Conservation (phyloP, 2,888 invertebrate genomes). For the Mythimna ferrago region DNA sequence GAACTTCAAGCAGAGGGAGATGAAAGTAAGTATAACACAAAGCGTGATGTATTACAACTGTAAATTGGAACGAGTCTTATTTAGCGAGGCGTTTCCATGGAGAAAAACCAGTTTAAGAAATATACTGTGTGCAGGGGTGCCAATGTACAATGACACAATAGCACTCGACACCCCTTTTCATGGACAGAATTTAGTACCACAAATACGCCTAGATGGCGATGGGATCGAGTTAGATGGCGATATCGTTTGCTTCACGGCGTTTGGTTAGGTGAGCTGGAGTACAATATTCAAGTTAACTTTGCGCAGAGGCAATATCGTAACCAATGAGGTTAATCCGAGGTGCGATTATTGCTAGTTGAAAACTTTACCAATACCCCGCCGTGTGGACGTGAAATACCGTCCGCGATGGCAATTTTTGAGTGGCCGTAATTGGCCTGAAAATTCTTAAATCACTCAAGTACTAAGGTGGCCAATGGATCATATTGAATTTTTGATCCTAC, state of each 20-base stretch:
- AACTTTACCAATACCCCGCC: constrained; percentile 93
- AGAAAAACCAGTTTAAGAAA: not conserved
- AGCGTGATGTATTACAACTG: not conserved
- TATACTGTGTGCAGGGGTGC: not conserved
- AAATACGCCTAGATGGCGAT: constrained; percentile 33
- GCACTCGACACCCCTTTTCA: not conserved
- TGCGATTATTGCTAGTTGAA: constrained; percentile 98
- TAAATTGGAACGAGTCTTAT: not conserved
- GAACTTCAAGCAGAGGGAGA: constrained; percentile 76
- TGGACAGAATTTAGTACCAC: constrained; percentile 10
- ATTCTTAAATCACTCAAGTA: not conserved
- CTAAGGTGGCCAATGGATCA: no score
- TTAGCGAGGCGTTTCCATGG: not conserved
- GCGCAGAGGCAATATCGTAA: constrained; percentile 98
- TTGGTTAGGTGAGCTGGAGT: constrained; percentile 5
- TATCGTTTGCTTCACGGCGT: constrained; percentile 34
- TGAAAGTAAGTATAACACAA: constrained; percentile 43
- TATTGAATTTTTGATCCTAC: no score
- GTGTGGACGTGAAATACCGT: constrained; percentile 88
- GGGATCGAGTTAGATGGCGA: constrained; percentile 31
- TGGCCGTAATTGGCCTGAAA: constrained; percentile 16
- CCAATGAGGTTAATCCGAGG: constrained; percentile 97
- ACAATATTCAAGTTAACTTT: constrained; percentile 91
- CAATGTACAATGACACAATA: not conserved
- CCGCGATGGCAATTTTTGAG: constrained; percentile 73